These are phyloP conservation scores for Patiria pectinifera DNA, from an alignment of 53 echinoderm and acorn worm genomes.

Conservation along the genomic window DNA sequence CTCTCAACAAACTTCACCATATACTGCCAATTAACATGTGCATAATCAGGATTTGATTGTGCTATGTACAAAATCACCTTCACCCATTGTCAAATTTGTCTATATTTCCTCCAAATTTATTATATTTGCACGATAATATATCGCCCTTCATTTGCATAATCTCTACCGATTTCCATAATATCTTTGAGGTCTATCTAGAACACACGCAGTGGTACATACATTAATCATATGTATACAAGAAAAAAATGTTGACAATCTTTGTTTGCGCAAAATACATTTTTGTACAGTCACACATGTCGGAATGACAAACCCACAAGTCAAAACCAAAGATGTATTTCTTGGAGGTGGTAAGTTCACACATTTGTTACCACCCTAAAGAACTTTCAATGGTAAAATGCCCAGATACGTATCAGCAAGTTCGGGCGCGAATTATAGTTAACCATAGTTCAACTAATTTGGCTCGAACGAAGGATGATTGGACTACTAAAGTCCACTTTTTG, in stretches of 20 bases:
- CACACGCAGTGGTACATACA: background rate
- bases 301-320: background rate
- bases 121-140: constrained; percentile 18
- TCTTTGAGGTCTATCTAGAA: constrained; percentile 11
- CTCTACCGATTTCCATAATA: constrained; percentile 6
- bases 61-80: constrained; percentile 32
- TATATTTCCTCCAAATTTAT: background rate
- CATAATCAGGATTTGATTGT: constrained; percentile 5
- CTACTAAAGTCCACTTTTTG: no score
- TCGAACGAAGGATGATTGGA: no score
- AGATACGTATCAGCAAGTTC: no score
- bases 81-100: background rate
- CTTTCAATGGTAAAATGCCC: background rate
- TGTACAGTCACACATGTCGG: constrained; percentile 31
- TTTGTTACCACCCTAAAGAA: background rate
- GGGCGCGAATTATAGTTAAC: no score
- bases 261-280: constrained; percentile 1
- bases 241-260: background rate
- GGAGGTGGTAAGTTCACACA: no score
- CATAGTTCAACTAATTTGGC: no score
- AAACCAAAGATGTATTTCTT: no score
- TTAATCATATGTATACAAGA: background rate
- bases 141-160: constrained; percentile 32
- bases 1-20: background rate
- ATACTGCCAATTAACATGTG: background rate